Base-by-base conservation (phyloP, 2,113 vertebrate species). In the Actenoides lindsayi region DNA sequence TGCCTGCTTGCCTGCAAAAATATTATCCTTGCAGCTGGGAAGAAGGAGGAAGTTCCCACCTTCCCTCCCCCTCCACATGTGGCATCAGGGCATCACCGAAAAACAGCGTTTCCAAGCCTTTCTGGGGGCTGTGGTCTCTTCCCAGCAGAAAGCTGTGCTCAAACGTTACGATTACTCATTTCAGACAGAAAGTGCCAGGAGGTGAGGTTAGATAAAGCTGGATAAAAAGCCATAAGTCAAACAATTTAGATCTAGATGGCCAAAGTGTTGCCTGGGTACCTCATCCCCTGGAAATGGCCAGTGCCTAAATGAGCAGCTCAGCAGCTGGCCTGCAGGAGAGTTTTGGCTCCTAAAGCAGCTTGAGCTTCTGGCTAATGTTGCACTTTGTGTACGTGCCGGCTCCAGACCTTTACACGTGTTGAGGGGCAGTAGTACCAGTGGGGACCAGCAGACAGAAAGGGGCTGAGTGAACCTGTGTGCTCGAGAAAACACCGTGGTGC, bases 21-120 rank as follows among this genome's bases (percentile, higher is more conserved):
- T 96, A 96, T 94, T 97, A 92, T 96, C 80, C 86, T 97, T 96
- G 84, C 74, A 86, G 80, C 60, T 76, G 54, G 46, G 85, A 48
- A 94, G 73, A 44, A 75, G 50, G 63, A 77, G 25, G 53, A 93
- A 65, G 30, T 77, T 78, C 65, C 30, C 41, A 71, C 77, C 87
- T 95, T 71, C 80, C 63, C 69, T 69, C n/a, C 62, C 24, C 51
- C 44, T 89, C 76, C 1, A 0, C 51, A 6, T 6, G 23, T 37
- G 57, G 28, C 37, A 51, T 41, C 2, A 3, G 60, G 71, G n/a
- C 51, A 69, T 77, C 65, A 44, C 54, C 0, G 2, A 63, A 87
- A 89, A 73, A 12, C 1, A 7, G 54, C 60, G 14, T 71, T 93
- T 90, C 76, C 62, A 82, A 35, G 44, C 13, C 63, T 87, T 84